Conservation (phyloP, 2,113 vertebrate genomes). For the Greenwoodochromis staneri region DNA sequence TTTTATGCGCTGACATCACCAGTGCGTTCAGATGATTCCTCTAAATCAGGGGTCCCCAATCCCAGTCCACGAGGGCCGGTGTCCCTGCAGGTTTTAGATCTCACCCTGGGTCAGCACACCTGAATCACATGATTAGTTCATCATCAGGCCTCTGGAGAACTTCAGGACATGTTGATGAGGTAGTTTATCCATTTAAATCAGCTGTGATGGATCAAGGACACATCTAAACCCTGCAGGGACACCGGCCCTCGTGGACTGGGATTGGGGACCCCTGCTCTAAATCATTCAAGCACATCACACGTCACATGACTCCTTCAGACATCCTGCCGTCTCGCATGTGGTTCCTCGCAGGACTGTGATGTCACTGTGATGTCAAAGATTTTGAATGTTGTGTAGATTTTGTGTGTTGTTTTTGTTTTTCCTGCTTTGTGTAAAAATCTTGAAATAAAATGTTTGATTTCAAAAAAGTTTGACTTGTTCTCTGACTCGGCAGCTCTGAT, state of each 20-base stretch:
- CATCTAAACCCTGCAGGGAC: no score
- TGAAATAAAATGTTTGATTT: neutral
- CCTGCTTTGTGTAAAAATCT: neutral
- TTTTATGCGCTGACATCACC: neutral
- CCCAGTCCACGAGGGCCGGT: no score
- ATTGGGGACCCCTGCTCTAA: neutral
- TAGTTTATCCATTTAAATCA: no score
- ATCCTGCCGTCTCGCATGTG: neutral
- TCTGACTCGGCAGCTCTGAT: neutral
- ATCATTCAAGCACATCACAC: neutral
- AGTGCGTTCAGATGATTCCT: neutral
- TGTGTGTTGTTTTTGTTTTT: neutral
- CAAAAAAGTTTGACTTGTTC: neutral
- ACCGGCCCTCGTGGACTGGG: rapidly evolving
- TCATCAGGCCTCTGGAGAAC: no score
- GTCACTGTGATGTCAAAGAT: neutral
- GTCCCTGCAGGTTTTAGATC: no score
- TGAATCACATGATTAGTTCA: no score
- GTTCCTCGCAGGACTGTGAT: neutral
- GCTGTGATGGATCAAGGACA: no score
- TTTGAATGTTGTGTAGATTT: neutral
- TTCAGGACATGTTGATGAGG: no score
- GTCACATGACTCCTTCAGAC: neutral
- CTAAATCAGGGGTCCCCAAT: neutral
- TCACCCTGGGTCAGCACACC: no score